Percentiles rank a stretch among this genome's conserved stretches.
Evolutionary conservation across 1,140 invertebrate genomes (phyloP).

Genomic region (Leptinotarsa undecemlineata): DNA sequence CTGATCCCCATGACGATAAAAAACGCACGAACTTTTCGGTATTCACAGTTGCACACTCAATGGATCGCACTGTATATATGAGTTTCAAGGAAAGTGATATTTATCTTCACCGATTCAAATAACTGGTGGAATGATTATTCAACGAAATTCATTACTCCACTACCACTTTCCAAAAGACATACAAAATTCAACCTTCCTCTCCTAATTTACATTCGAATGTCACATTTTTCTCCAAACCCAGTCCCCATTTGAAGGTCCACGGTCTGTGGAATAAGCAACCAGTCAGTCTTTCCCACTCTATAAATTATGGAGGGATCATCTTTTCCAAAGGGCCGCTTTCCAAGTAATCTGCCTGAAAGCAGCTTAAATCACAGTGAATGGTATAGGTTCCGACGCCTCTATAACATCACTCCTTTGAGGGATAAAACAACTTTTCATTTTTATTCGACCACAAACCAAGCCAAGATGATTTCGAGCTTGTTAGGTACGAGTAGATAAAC

Average conservation of each 20-base stretch:
- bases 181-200: too few relatives aligned
- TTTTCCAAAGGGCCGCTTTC: slow-evolving; percentile 24
- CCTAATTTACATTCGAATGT: too few relatives aligned
- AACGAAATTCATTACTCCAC: too few relatives aligned
- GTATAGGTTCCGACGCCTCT: slow-evolving; percentile 29
- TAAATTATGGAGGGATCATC: slow-evolving; percentile 24
- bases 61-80: too few relatives aligned
- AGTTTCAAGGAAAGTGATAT: too few relatives aligned
- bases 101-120: too few relatives aligned
- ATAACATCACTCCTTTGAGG: slow-evolving; percentile 24
- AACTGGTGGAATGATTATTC: too few relatives aligned
- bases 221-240: too few relatives aligned
- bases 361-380: slow-evolving; percentile 31
- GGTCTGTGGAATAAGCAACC: slow-evolving; percentile 10
- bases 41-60: too few relatives aligned
- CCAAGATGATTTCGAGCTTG: slow-evolving; percentile 1
- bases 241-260: not conserved
- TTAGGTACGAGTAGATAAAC: slow-evolving; percentile 11
- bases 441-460: slow-evolving; percentile 22
- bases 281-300: slow-evolving; percentile 19
- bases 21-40: too few relatives aligned
- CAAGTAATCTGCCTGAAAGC: slow-evolving; percentile 30
- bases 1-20: too few relatives aligned
- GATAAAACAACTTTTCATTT: slow-evolving; percentile 29
- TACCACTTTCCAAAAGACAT: too few relatives aligned